phyloP scores from a whole-genome alignment of 2,888 invertebrate species.

The Scrobipalpa costella region DNA sequence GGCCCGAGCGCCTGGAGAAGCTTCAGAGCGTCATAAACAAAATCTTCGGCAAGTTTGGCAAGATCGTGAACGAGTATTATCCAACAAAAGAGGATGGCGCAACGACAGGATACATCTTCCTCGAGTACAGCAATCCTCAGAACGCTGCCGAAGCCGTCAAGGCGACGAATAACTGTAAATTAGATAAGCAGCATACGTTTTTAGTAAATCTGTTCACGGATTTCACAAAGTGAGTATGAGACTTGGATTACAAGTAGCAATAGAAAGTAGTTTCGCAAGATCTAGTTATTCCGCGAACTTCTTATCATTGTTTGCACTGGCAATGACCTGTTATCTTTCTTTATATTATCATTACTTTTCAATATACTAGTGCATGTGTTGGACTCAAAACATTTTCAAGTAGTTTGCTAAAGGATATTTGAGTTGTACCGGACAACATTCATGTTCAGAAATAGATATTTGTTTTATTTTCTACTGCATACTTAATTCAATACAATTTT shows the following conservation, averaged over 20 bases:
- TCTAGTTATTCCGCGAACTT: not conserved
- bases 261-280: conserved; percentile 20
- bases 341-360: not conserved
- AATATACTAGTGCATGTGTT: not conserved
- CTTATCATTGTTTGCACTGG: not conserved
- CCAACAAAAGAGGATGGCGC: conserved; percentile 90
- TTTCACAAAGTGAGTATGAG: conserved; percentile 90
- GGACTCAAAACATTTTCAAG: too few species aligned
- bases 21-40: conserved; percentile 95
- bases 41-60: conserved; percentile 92
- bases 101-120: conserved; percentile 96
- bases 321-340: not conserved
- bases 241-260: conserved; percentile 12
- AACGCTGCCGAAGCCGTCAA: conserved; percentile 95
- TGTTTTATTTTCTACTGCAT: too few species aligned
- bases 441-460: too few species aligned
- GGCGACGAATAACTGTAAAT: conserved; percentile 93
- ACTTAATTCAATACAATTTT: too few species aligned
- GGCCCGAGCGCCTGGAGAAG: conserved; percentile 94
- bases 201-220: conserved; percentile 96
- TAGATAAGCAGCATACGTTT: conserved; percentile 98
- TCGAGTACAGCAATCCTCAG: conserved; percentile 92
- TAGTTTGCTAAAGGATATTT: too few species aligned
- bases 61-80: conserved; percentile 93
- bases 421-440: too few species aligned